These are phyloP conservation scores for Autographa pulchrina DNA, from an alignment of 2,888 invertebrate genomes.

Conservation along the genomic window DNA sequence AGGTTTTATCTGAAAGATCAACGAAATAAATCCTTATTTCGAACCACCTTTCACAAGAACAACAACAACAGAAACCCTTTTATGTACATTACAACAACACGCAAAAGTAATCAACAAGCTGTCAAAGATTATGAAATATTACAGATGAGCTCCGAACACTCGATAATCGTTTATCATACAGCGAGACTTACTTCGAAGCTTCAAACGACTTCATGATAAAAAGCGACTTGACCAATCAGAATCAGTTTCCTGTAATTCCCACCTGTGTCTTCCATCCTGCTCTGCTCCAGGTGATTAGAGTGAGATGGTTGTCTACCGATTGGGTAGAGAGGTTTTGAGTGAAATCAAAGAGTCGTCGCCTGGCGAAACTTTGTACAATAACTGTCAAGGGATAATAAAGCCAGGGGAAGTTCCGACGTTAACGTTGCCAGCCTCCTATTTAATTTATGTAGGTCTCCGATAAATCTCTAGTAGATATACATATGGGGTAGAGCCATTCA, in stretches of 20 bases:
- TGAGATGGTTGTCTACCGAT: conserved; percentile 26
- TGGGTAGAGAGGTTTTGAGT: conserved; percentile 40
- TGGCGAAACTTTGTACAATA: conserved; percentile 69
- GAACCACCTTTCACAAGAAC: conserved; percentile 24
- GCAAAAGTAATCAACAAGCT: conserved; percentile 31
- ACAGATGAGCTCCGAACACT: conserved; percentile 34
- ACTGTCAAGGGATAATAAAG: conserved; percentile 68
- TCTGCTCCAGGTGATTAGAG: conserved; percentile 7
- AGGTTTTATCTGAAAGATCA: neutral
- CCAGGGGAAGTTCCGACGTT: conserved; percentile 55
- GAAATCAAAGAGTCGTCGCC: conserved; percentile 60
- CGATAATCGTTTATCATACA: conserved; percentile 42
- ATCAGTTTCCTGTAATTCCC: conserved; percentile 42
- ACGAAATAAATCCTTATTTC: neutral
- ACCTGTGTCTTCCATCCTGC: conserved; percentile 34
- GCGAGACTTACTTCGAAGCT: conserved; percentile 33
- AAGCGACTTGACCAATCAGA: conserved; percentile 50
- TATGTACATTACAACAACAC: conserved; percentile 21
- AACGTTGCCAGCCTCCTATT: conserved; percentile 54
- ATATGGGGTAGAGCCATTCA: conserved; percentile 28
- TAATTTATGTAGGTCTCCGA: conserved; percentile 55
- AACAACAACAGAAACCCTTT: conserved; percentile 8
- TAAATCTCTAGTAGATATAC: conserved; percentile 51
- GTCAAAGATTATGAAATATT: conserved; percentile 45
- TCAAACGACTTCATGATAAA: conserved; percentile 38